Conservation (phyloP, 2,888 invertebrate genomes). For the Parthenolecanium corni region DNA sequence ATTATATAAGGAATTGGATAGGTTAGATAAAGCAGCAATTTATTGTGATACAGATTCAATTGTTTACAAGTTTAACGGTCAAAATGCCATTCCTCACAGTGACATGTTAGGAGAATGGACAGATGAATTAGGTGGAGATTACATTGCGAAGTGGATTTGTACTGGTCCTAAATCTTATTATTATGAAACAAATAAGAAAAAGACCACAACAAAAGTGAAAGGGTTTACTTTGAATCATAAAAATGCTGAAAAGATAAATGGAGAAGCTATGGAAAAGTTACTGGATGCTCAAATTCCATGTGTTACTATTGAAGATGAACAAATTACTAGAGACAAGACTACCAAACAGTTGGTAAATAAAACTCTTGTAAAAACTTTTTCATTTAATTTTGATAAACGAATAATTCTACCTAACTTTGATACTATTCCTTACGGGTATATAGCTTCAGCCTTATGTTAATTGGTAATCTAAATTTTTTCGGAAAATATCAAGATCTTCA, state of each 20-base stretch:
- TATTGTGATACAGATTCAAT: constrained; percentile 14
- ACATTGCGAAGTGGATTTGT: background rate
- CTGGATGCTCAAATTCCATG: background rate
- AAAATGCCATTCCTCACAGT: background rate
- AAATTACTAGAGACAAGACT: background rate
- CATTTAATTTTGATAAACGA: constrained; percentile 7
- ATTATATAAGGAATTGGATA: constrained; percentile 6
- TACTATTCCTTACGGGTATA: background rate
- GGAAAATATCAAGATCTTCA: background rate
- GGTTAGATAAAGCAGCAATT: background rate
- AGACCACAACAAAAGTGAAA: constrained; percentile 2
- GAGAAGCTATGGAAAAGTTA: background rate
- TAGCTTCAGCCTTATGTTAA: background rate
- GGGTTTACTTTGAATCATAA: constrained; percentile 1
- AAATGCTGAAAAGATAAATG: constrained; percentile 11
- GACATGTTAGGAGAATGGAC: background rate
- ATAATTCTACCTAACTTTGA: background rate
- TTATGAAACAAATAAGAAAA: constrained; percentile 10
- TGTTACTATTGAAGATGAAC: background rate
- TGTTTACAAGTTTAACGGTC: background rate
- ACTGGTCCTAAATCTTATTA: constrained; percentile 16
- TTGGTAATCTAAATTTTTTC: background rate
- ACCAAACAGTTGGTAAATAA: constrained; percentile 9
- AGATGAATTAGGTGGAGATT: constrained; percentile 3
- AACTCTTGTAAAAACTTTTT: background rate